A percentile compares a stretch with the other conserved stretches of the same genome.
phyloP scores from a whole-genome alignment of 2,113 vertebrate species.

The Onychostoma macrolepis region DNA sequence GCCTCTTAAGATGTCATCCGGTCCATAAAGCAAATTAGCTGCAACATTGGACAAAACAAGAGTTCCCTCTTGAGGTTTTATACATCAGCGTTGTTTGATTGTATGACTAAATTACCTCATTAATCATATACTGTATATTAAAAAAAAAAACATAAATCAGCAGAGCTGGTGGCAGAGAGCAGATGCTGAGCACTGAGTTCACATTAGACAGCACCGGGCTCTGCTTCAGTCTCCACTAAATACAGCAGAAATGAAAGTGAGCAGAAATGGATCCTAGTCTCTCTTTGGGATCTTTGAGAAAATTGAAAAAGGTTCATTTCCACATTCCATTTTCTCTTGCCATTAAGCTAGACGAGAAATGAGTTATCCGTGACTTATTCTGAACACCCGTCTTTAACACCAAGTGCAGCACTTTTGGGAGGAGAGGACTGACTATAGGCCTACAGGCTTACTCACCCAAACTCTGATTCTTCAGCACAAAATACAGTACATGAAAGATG shows the following conservation, averaged over 20 bases:
- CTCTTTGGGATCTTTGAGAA: conserved; percentile 24
- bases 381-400: background rate
- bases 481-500: background rate
- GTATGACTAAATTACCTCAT: conserved; percentile 31
- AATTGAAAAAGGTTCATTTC: conserved; percentile 34
- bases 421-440: conserved; percentile 12
- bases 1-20: background rate
- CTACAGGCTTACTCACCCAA: background rate
- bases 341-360: conserved; percentile 24
- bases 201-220: background rate
- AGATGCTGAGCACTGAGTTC: conserved; percentile 22
- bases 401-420: conserved; percentile 16
- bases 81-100: conserved; percentile 31
- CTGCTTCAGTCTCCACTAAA: background rate
- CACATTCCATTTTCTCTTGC: conserved; percentile 32
- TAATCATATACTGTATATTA: conserved; percentile 14
- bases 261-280: conserved; percentile 11
- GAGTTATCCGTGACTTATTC: conserved; percentile 18
- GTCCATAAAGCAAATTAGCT: conserved; percentile 28
- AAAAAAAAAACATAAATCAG: conserved; percentile 20
- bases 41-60: conserved; percentile 12
- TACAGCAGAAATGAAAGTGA: conserved; percentile 7
- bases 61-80: conserved; percentile 29
- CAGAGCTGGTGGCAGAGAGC: background rate
- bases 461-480: conserved; percentile 9